Evolutionary conservation across 37 sponge, comb jelly and placozoan species (phyloP), one percentile per base, ranked within the genome.

Genomic region (Eunapius fragilis): DNA sequence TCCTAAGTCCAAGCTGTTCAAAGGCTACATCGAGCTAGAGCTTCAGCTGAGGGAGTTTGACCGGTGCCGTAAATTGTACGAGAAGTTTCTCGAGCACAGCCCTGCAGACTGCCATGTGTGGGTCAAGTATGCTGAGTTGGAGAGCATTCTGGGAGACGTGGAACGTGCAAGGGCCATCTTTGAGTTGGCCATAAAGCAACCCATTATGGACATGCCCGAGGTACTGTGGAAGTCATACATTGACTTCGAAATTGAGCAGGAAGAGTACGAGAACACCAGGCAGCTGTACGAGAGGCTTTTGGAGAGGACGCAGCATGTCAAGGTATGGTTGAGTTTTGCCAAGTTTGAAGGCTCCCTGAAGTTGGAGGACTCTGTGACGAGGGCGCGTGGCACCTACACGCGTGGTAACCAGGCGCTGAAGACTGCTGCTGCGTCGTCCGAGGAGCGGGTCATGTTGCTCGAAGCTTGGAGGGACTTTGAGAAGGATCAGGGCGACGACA

Each of bases 141-240:
- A 98, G 79, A 84, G 91, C 32, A 91, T 94, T 68, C 83, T 94
- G 23, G 94, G 92, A 37, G 99, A 98, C 80, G 58, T 74, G 9
- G 97, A 97, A 24, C 85, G 99, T 26, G 91, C 99, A 11, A 72
- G 99, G 32, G 96, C 93, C 69, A 96, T 98, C 33, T 95, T 90
- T 74, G 94, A 98, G 81, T 84, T 98, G 27, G 99, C 99, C 33
- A 88, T 97, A 47, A 78, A 83, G 31, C 97, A 98, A 41, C 94
- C 97, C 9, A n/a, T 93, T 17, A 88, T 98, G 80, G 99, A 98
- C 79, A 98, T 98, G 96, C 99, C 99, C 0, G 99, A 98, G 87
- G 75, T 96, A 37, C 84, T 98, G 80, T 98, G 99, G 99, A 98
- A 98, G 83, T 89, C 96, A 5, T 98, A 90, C 85, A 98, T 98